phyloP scores from a whole-genome alignment of 1,140 invertebrate species.

The Drosophila nebulosa region DNA sequence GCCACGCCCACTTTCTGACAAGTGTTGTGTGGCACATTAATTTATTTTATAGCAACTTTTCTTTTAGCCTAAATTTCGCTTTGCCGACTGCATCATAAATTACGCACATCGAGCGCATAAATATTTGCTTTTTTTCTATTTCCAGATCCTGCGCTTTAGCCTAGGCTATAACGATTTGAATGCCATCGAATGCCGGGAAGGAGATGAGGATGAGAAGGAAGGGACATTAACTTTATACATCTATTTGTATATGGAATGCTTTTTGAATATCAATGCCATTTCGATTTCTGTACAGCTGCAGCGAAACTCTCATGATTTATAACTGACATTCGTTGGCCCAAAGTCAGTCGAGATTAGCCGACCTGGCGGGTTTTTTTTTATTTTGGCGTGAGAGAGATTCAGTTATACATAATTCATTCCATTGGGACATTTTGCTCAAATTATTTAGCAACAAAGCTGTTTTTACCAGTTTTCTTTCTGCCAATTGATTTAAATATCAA shows the following conservation, averaged over 20 bases:
- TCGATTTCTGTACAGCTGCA: not conserved
- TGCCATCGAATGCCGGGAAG: not conserved
- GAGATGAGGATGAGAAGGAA: not conserved
- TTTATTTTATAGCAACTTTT: slow-evolving; percentile 69
- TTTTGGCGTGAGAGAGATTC: not conserved
- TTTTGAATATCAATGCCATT: not conserved
- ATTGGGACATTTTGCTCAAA: too few species aligned
- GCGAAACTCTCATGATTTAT: not conserved
- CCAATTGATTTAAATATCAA: too few species aligned
- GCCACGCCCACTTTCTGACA: slow-evolving; percentile 39
- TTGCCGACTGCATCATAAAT: slow-evolving; percentile 51
- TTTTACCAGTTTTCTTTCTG: too few species aligned
- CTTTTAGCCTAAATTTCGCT: slow-evolving; percentile 44
- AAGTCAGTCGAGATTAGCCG: not conserved
- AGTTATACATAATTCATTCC: not conserved
- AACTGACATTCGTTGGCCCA: not conserved
- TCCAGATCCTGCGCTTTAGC: not conserved
- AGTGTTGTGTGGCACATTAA: slow-evolving; percentile 64
- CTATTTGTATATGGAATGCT: not conserved
- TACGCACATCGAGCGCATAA: slow-evolving; percentile 53
- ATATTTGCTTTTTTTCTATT: slow-evolving; percentile 23
- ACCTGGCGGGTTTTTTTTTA: not conserved
- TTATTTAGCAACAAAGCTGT: too few species aligned
- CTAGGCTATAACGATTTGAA: slow-evolving; percentile 2
- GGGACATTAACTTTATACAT: not conserved